Evolutionary conservation across 2,113 vertebrate species (phyloP), one percentile per base, ranked within the genome.

Genomic region (Tachysurus vachellii): DNA sequence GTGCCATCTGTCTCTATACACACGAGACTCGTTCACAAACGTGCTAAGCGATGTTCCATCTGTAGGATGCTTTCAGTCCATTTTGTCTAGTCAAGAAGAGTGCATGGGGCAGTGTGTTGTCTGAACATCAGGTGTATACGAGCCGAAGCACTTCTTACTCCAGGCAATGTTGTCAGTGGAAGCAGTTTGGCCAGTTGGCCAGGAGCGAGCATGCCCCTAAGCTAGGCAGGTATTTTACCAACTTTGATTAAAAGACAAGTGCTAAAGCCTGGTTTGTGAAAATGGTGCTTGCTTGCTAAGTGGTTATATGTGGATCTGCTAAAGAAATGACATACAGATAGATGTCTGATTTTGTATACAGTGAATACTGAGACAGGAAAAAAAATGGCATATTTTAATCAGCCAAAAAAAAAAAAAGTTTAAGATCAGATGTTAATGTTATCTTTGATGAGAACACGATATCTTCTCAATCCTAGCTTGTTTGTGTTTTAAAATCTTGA

Each of bases 181-280:
- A 84, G 82, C 76, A 89, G 90, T 84, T 68, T 44, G 85, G 26
- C 31, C 83, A 31, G 64, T 73, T 53, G 83, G 86, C 79, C 79
- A 94, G 87, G 89, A 88, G 80, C 91, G 89, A 66, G 90, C 91
- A 93, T 90, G 91, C 92, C 93, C 92, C 93, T 85, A 82, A 93
- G 93, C 93, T 90, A 91, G 89, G 90, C 92, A 91, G 91, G 90
- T 91, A 93, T 90, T 93, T 83, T 89, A 91, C 82, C 85, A 89
- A 89, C 62, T 73, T 31, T 92, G 88, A 87, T 36, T 86, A 68
- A 70, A 77, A 68, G 53, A 66, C 47, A 50, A 57, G 36, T 66
- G 42, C n/a, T 59, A 83, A 28, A 11, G 23, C 8, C 12, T 66
- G 42, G 70, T 23, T 73, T 73, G 70, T 73, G 19, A 23, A 47